Percentiles rank a stretch among this genome's conserved stretches.
Conservation (phyloP, 35 echinoderm and acorn worm genomes). For the Lytechinus pictus region DNA sequence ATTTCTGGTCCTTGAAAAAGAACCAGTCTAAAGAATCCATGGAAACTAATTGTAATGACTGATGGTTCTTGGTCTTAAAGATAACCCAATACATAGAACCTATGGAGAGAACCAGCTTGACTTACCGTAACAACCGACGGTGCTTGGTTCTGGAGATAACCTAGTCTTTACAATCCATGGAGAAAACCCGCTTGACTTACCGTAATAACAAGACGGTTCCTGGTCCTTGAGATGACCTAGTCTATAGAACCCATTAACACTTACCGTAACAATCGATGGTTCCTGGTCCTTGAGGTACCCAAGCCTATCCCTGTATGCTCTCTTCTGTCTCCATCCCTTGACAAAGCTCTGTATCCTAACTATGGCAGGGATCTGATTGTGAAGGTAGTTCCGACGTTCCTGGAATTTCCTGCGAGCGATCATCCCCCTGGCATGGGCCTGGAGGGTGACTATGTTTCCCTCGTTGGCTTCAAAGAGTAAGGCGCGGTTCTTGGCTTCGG, state of each 20-base stretch:
- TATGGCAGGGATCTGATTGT: constrained; percentile 88
- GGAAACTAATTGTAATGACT: too few relatives aligned
- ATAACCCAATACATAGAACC: not conserved
- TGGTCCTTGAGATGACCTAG: not conserved
- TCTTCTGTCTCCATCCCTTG: constrained; percentile 79
- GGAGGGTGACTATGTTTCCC: constrained; percentile 76
- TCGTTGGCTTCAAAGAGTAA: constrained; percentile 95
- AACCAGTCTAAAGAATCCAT: too few relatives aligned
- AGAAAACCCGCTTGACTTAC: too few relatives aligned
- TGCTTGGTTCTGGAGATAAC: constrained; percentile 74
- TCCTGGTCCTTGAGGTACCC: constrained; percentile 76
- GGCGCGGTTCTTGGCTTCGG: constrained; percentile 77
- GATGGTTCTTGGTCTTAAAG: not conserved
- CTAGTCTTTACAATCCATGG: constrained; percentile 23
- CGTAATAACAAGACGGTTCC: not conserved
- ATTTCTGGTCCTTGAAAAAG: too few relatives aligned
- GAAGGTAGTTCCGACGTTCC: constrained; percentile 85
- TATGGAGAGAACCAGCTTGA: not conserved
- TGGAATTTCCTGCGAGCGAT: constrained; percentile 69
- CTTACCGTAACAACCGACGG: constrained; percentile 66
- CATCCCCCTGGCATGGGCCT: constrained; percentile 85
- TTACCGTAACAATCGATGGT: constrained; percentile 64
- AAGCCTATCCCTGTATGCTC: constrained; percentile 73
- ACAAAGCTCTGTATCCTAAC: constrained; percentile 93
- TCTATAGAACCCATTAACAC: not conserved